Evolutionary conservation across 2,113 vertebrate species (phyloP).

Genomic region (Narcine bancroftii): DNA sequence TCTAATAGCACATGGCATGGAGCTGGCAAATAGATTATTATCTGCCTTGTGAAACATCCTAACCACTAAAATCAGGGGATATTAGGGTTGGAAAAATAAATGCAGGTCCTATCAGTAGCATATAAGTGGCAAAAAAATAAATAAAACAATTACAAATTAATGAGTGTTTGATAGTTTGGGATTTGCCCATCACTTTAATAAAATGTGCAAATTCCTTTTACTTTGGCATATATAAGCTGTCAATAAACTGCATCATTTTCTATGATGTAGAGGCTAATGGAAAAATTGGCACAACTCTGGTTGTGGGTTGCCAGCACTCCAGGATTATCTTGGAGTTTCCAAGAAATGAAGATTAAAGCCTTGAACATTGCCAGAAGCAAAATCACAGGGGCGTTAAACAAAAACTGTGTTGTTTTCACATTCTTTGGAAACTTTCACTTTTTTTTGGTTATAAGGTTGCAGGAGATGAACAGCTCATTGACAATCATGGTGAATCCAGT

Average conservation of each 20-base stretch:
- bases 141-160: not conserved
- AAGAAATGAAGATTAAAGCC: not conserved
- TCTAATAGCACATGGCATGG: not conserved
- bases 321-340: not conserved
- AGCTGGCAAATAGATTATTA: too few relatives aligned
- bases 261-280: not conserved
- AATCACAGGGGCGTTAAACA: not conserved
- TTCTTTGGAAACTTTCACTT: not conserved
- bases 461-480: not conserved
- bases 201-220: not conserved
- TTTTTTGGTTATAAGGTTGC: not conserved
- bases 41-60: too few relatives aligned
- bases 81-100: too few relatives aligned
- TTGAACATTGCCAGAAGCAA: not conserved
- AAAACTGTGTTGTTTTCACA: not conserved
- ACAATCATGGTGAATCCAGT: not conserved
- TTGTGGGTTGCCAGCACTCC: not conserved
- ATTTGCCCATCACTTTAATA: not conserved
- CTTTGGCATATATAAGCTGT: not conserved
- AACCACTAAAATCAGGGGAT: too few relatives aligned
- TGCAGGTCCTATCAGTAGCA: too few relatives aligned
- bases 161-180: not conserved
- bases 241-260: not conserved
- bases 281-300: not conserved
- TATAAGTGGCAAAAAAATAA: too few relatives aligned